Conservation (phyloP, 2,113 vertebrate species). For the Petaurus breviceps region DNA sequence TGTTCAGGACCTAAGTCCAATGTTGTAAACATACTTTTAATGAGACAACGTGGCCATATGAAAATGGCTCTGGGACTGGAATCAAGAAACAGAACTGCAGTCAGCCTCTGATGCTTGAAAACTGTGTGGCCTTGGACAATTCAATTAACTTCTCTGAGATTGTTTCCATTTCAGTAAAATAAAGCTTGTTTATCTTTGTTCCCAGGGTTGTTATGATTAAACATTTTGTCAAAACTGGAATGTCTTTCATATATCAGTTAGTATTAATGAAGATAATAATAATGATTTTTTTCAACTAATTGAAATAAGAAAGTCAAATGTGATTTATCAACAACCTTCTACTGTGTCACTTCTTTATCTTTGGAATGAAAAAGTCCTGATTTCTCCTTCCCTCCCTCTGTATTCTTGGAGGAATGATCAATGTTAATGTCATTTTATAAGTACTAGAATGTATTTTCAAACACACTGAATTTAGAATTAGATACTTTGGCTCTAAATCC, state of each 20-base stretch:
- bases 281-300: background rate
- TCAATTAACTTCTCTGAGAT: background rate
- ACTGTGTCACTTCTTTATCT: background rate
- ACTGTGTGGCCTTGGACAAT: background rate
- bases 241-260: background rate
- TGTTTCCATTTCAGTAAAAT: background rate
- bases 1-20: background rate
- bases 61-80: background rate
- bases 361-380: background rate
- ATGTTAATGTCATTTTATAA: background rate
- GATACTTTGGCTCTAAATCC: too few species aligned
- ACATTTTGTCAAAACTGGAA: background rate
- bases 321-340: background rate
- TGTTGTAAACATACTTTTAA: background rate
- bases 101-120: background rate
- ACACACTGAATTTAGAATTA: too few species aligned
- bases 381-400: background rate
- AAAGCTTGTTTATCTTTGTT: background rate
- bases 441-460: background rate
- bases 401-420: background rate
- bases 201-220: background rate
- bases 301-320: background rate
- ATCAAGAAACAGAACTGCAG: background rate
- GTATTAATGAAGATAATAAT: background rate
- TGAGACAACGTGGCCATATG: background rate